A percentile compares a stretch with the other conserved stretches of the same genome.
Evolutionary conservation across 2,797 vertebrate species (phyloP).

Genomic region (Chelonia mydas): DNA sequence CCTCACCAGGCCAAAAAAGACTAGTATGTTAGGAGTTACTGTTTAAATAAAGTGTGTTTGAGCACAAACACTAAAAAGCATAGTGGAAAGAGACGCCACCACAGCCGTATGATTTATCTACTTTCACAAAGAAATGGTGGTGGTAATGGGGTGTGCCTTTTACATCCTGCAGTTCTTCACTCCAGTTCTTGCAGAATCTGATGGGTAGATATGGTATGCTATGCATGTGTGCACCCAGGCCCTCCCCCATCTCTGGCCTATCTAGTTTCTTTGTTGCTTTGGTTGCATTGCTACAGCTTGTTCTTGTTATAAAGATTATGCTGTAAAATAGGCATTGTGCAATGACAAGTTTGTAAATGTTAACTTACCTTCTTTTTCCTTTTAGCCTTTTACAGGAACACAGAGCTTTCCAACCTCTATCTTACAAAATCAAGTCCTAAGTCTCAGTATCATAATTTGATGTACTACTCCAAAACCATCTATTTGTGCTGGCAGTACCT

Average conservation of each 20-base stretch:
- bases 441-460: conserved; percentile 87
- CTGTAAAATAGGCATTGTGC: background rate
- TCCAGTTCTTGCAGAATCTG: background rate
- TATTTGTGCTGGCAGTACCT: conserved; percentile 92
- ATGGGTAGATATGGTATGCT: background rate
- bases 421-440: conserved; percentile 86
- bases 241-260: background rate
- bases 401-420: conserved; percentile 85
- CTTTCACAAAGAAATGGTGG: background rate
- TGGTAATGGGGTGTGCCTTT: background rate
- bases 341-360: background rate
- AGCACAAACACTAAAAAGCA: background rate
- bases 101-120: background rate
- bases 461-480: conserved; percentile 88
- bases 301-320: background rate
- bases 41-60: background rate
- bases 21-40: background rate
- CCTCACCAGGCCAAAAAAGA: background rate
- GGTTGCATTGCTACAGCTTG: background rate
- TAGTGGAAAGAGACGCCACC: no score
- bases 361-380: conserved; percentile 16
- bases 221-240: no score
- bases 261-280: background rate
- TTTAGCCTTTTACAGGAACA: conserved; percentile 88
- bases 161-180: background rate